Evolutionary conservation across 2,797 vertebrate genomes (phyloP).

Genomic region (Oryzias sinensis): DNA sequence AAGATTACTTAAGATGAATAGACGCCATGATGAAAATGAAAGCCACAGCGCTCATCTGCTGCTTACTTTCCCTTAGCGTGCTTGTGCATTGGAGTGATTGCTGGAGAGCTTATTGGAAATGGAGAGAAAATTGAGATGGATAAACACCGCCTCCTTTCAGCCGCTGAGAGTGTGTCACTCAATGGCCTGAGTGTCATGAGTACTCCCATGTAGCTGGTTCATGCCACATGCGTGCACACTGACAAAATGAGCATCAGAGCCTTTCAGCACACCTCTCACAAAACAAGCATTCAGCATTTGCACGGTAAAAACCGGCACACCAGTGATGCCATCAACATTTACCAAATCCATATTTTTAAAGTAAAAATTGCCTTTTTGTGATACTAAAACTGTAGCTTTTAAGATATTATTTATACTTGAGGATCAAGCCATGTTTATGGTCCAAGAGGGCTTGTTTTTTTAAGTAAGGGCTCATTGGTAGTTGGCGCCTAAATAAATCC

Average conservation of each 20-base stretch:
- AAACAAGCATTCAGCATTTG: background rate
- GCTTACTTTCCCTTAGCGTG: constrained; percentile 26
- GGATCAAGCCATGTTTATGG: too few relatives aligned
- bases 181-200: constrained; percentile 12
- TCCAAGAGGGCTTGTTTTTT: too few relatives aligned
- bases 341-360: background rate
- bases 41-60: constrained; percentile 32
- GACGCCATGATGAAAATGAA: constrained; percentile 40
- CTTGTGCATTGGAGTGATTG: constrained; percentile 31
- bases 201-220: constrained; percentile 21
- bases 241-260: constrained; percentile 16
- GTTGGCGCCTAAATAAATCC: too few relatives aligned
- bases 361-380: too few relatives aligned
- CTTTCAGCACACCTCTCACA: constrained; percentile 18
- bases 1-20: constrained; percentile 18
- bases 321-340: constrained; percentile 22
- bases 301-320: constrained; percentile 18
- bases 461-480: too few relatives aligned
- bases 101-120: constrained; percentile 33
- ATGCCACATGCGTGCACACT: background rate
- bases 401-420: too few relatives aligned
- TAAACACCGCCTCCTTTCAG: constrained; percentile 28
- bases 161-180: constrained; percentile 26
- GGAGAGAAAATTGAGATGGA: constrained; percentile 37
- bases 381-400: too few relatives aligned